Conservation (phyloP, 1,140 invertebrate species). For the Ostrea denselamellosa region DNA sequence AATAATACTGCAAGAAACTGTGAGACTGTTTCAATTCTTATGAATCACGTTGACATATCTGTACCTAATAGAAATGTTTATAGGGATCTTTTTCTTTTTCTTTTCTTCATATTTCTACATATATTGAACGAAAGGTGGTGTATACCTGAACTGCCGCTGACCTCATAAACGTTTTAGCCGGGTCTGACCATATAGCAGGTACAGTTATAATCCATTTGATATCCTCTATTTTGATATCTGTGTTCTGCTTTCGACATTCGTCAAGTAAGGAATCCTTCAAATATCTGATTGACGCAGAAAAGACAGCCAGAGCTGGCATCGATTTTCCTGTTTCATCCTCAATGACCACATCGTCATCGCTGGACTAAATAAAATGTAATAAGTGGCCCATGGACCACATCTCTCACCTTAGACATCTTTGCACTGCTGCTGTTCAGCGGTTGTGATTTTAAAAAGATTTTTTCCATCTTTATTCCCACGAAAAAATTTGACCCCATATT, state of each 20-base stretch:
- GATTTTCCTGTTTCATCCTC: not conserved
- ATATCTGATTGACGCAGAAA: not conserved
- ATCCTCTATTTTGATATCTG: not conserved
- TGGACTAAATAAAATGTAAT: not conserved
- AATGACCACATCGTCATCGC: not conserved
- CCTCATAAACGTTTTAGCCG: not conserved
- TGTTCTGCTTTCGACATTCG: not conserved
- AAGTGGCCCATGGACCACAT: not conserved
- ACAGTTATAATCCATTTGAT: slow-evolving; percentile 32
- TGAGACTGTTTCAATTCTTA: too few relatives aligned
- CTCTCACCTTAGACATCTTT: too few relatives aligned
- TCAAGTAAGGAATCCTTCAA: not conserved
- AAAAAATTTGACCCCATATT: not conserved
- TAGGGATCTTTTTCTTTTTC: too few relatives aligned
- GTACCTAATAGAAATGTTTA: too few relatives aligned
- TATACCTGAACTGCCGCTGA: not conserved
- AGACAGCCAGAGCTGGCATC: not conserved
- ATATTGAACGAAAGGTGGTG: not conserved
- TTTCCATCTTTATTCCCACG: too few relatives aligned
- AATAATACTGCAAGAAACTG: too few relatives aligned
- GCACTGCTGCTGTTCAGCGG: too few relatives aligned
- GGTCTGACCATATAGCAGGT: slow-evolving; percentile 13
- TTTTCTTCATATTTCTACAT: too few relatives aligned
- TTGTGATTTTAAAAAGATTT: too few relatives aligned
- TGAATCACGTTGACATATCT: too few relatives aligned